Percentiles rank a stretch among this genome's conserved stretches.
Evolutionary conservation across 2,888 invertebrate species (phyloP).

Genomic region (Dione juno): DNA sequence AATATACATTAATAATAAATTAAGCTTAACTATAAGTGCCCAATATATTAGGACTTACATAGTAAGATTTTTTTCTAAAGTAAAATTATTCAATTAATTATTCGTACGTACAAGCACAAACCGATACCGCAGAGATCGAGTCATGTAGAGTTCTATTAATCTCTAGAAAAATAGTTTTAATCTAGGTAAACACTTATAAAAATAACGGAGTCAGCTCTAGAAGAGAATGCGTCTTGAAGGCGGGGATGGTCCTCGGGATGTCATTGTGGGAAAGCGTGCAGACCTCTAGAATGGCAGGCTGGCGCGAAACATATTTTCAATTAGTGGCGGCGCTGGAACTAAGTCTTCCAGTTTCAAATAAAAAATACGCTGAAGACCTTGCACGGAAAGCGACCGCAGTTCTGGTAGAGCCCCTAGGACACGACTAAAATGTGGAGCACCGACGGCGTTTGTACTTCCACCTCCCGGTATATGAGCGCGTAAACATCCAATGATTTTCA

Average conservation of each 20-base stretch:
- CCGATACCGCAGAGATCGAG: constrained; percentile 81
- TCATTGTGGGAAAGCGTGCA: constrained; percentile 43
- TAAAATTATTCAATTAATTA: constrained; percentile 48
- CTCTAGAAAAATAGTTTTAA: constrained; percentile 79
- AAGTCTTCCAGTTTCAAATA: constrained; percentile 96
- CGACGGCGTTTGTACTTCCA: constrained; percentile 93
- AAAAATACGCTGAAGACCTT: constrained; percentile 96
- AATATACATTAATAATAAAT: constrained; percentile 77
- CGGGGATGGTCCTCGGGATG: constrained; percentile 74
- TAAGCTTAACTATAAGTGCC: constrained; percentile 66
- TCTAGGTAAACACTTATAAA: constrained; percentile 77
- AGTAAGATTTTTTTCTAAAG: constrained; percentile 62
- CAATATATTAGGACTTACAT: constrained; percentile 55
- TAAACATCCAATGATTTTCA: constrained; percentile 97
- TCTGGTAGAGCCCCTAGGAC: constrained; percentile 96
- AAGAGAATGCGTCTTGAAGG: constrained; percentile 71
- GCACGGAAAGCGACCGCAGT: constrained; percentile 94
- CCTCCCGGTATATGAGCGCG: constrained; percentile 97
- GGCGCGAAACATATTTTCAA: constrained; percentile 97
- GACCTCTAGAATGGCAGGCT: constrained; percentile 93
- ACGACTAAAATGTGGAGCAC: constrained; percentile 96
- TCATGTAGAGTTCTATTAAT: constrained; percentile 72
- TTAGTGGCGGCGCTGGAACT: constrained; percentile 95
- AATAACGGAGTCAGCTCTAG: constrained; percentile 79
- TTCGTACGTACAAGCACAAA: constrained; percentile 59